Conservation (phyloP, 2,888 invertebrate species). For the Leptopterna dolabrata region DNA sequence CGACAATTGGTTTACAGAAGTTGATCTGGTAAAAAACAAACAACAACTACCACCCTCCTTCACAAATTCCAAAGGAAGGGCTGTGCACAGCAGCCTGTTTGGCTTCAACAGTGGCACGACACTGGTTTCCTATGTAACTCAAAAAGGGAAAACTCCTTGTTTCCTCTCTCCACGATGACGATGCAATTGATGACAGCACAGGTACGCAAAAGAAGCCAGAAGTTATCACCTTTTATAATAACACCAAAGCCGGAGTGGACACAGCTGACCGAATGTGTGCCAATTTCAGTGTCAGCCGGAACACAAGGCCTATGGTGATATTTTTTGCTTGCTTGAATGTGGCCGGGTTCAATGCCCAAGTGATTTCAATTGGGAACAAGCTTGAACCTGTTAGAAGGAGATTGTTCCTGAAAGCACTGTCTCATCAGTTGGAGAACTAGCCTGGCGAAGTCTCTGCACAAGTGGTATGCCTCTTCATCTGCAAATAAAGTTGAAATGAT, state of each 20-base stretch:
- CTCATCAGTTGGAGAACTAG: not conserved
- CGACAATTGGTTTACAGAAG: constrained; percentile 63
- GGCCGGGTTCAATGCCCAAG: constrained; percentile 61
- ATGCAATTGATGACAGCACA: constrained; percentile 60
- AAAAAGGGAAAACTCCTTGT: constrained; percentile 62
- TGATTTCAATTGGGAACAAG: not conserved
- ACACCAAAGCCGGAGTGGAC: constrained; percentile 63
- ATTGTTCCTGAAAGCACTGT: not conserved
- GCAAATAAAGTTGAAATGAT: too few species aligned
- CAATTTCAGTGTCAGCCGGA: too few species aligned
- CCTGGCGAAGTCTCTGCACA: too few species aligned
- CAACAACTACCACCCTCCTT: constrained; percentile 21
- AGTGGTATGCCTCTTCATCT: too few species aligned
- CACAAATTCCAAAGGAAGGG: not conserved
- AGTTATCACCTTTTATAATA: too few species aligned
- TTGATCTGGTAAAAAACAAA: constrained; percentile 58
- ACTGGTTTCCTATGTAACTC: constrained; percentile 62
- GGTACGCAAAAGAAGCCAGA: constrained; percentile 58
- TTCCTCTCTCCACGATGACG: constrained; percentile 62
- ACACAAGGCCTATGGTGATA: constrained; percentile 62
- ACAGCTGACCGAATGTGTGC: too few species aligned
- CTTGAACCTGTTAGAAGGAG: not conserved
- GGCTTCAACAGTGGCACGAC: too few species aligned
- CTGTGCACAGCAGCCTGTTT: too few species aligned
- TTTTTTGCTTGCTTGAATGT: constrained; percentile 62